phyloP scores from a whole-genome alignment of 2,888 invertebrate genomes.

The Andrena trimmerana region DNA sequence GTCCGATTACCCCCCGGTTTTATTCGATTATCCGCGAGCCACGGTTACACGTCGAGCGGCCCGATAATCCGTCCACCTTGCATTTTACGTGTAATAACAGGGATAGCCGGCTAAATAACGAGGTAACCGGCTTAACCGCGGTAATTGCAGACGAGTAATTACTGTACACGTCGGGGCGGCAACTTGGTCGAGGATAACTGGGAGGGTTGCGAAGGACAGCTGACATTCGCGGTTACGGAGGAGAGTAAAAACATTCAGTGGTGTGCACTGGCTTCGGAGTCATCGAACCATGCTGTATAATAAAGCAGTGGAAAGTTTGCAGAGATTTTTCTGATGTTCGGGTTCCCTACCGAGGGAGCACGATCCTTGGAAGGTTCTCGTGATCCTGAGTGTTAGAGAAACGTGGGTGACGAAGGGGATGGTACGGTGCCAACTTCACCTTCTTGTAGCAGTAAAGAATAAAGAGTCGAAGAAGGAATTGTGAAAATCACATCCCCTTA shows the following conservation, averaged over 20 bases:
- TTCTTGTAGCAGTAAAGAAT: too few species aligned
- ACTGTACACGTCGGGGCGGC: background rate
- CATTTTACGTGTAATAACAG: slow-evolving; percentile 48
- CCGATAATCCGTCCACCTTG: slow-evolving; percentile 45
- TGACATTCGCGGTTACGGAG: background rate
- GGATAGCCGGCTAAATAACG: slow-evolving; percentile 29
- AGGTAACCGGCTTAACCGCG: slow-evolving; percentile 28
- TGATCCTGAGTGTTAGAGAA: too few species aligned
- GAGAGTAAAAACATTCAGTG: background rate
- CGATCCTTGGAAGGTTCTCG: too few species aligned
- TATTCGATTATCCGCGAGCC: slow-evolving; percentile 37
- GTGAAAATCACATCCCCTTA: too few species aligned
- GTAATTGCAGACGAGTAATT: slow-evolving; percentile 33
- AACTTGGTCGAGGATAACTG: background rate
- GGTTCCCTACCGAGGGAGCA: too few species aligned
- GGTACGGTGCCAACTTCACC: too few species aligned
- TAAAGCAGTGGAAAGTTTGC: background rate
- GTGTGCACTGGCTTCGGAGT: background rate
- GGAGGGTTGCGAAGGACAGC: background rate
- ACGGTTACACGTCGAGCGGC: background rate
- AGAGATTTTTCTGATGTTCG: too few species aligned
- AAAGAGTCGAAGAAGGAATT: too few species aligned
- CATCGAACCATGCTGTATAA: background rate
- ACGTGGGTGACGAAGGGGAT: too few species aligned
- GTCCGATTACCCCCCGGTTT: slow-evolving; percentile 44